Evolutionary conservation across 1,140 invertebrate species (phyloP).

Genomic region (Meloidogyne chitwoodi): DNA sequence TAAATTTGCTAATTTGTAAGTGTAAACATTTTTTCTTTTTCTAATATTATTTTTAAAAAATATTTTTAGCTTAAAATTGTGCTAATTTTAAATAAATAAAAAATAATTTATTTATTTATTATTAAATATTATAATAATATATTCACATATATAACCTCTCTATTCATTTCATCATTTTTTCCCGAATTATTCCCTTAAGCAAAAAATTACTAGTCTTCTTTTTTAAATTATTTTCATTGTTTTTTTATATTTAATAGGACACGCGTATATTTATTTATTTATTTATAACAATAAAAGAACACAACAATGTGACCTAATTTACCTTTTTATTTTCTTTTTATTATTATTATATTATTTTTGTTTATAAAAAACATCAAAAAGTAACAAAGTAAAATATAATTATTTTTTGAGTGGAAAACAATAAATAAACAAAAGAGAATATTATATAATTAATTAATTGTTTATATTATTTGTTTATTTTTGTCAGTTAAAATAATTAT

Average conservation of each 20-base stretch:
- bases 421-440: too few species aligned
- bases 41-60: neutral
- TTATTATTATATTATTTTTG: neutral
- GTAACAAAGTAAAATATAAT: neutral
- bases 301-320: neutral
- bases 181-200: neutral
- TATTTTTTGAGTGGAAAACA: too few species aligned
- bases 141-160: too few species aligned
- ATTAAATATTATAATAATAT: too few species aligned
- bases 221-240: neutral
- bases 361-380: neutral
- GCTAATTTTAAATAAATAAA: neutral
- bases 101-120: too few species aligned
- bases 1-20: too few species aligned
- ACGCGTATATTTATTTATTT: neutral
- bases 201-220: neutral
- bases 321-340: neutral
- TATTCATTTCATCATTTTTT: too few species aligned
- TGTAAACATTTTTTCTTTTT: neutral
- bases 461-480: too few species aligned
- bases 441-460: too few species aligned
- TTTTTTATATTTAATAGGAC: neutral
- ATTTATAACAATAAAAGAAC: neutral
- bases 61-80: neutral
- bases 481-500: too few species aligned